Evolutionary conservation across 1,140 invertebrate genomes (phyloP), one percentile per base, ranked within the genome.

Genomic region (Hydropsyche tenuis): DNA sequence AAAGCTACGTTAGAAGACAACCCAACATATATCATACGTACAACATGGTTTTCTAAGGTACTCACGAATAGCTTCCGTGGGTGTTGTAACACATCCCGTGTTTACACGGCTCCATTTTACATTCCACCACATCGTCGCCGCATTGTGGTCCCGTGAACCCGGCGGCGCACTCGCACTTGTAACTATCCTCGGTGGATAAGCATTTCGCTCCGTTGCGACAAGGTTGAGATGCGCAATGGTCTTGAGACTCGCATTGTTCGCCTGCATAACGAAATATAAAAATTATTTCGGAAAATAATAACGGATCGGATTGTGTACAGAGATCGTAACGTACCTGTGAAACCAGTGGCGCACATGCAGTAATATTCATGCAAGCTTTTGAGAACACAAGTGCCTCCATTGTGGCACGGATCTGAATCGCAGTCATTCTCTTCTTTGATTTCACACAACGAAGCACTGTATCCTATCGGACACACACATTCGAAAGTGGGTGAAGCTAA

Each of bases 371-470:
- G 85, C 6, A 97, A 82, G 14, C 90, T 90, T 75, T 89, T 89
- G 16, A 97, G 86, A 62, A 90, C 87, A 80, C 95, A 97, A 3
- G 91, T 91, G 20, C 94, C 95, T 12, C 94, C 93, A 80, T 96
- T 94, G 74, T 89, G 83, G 81, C 96, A 98, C 0, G 95, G 96
- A 45, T 88, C 86, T 0, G 90, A 91, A 84, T 97, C 95, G 82
- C 97, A 99, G 9, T 93, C 94, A 83, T 96, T 96, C 1, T 91
- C 89, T 51, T 96, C 90, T 3, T 90, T 88, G 75, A 97, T 94
- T 85, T 99, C 96, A 85, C 97, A 99, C 9, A 98, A 87, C 0
- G 92, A 94, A 9, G 96, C 96, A 66, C 91, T 91, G 86, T 92
- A 99, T 16, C 97, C 97, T 69, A 96, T 86, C 1, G 94, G 92